These are phyloP conservation scores for Heliconius melpomene DNA, from an alignment of 1,140 invertebrate species.

Conservation along the genomic window DNA sequence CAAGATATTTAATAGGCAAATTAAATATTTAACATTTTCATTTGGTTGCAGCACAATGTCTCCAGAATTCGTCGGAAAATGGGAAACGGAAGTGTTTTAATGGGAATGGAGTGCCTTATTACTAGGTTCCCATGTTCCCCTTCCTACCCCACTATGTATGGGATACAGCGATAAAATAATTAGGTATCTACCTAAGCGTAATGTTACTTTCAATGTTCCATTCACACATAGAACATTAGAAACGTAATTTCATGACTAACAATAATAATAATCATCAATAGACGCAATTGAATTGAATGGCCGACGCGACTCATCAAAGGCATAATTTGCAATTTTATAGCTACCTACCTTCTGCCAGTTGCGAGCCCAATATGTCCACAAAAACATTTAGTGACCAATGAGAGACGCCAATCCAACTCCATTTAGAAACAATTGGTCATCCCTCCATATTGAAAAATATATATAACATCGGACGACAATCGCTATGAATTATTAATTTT, in stretches of 20 bases:
- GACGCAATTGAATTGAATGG: constrained; percentile 14
- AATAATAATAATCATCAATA: constrained; percentile 16
- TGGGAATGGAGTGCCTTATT: too few relatives aligned
- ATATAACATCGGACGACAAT: neutral
- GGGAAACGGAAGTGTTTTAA: too few relatives aligned
- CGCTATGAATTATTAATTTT: constrained; percentile 6
- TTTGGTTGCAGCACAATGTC: too few relatives aligned
- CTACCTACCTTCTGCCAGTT: constrained; percentile 37
- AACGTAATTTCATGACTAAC: neutral
- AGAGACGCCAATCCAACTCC: constrained; percentile 58
- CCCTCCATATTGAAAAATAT: constrained; percentile 52
- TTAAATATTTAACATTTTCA: too few relatives aligned
- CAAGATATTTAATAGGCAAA: too few relatives aligned
- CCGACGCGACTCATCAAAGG: constrained; percentile 7
- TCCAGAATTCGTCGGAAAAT: too few relatives aligned
- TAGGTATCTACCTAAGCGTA: too few relatives aligned
- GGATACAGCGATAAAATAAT: too few relatives aligned
- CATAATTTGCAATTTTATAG: constrained; percentile 30
- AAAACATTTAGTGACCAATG: constrained; percentile 58
- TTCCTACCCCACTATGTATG: too few relatives aligned
- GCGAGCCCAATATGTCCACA: constrained; percentile 56
- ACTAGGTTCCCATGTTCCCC: too few relatives aligned
- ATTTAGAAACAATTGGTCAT: constrained; percentile 57
- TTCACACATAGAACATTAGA: neutral
- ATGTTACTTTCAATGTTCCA: neutral